A percentile compares a stretch with the other conserved stretches of the same genome.
Evolutionary conservation across 2,797 vertebrate species (phyloP).

Genomic region (Poeciliopsis turneri): DNA sequence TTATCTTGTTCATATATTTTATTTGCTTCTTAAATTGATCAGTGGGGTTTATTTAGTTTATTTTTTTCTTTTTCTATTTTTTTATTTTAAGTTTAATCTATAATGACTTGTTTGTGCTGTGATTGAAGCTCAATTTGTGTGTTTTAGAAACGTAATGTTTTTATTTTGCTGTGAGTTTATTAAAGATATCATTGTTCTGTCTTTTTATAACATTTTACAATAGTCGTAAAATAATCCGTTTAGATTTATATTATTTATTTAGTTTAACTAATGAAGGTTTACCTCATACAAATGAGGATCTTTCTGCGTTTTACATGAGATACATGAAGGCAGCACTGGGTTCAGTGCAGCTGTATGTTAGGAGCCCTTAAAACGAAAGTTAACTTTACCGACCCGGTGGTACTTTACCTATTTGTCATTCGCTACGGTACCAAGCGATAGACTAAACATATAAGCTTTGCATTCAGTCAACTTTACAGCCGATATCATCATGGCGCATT

Average conservation of each 20-base stretch:
- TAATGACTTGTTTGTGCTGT: neutral
- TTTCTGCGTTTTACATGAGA: slow-evolving; percentile 14
- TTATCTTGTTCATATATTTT: neutral
- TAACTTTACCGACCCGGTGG: slow-evolving; percentile 5
- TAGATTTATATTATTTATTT: neutral
- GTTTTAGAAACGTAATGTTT: neutral
- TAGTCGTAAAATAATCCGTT: neutral
- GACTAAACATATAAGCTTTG: neutral
- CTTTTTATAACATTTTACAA: neutral
- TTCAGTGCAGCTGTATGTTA: neutral
- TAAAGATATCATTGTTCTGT: neutral
- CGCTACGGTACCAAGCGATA: neutral
- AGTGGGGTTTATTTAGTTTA: neutral
- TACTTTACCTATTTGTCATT: neutral
- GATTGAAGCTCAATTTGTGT: neutral
- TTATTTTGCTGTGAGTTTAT: neutral
- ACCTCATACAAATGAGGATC: neutral
- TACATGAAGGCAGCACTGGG: slow-evolving; percentile 39
- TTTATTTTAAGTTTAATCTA: neutral
- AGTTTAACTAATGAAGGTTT: neutral
- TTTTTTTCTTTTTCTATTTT: neutral
- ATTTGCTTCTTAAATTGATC: neutral
- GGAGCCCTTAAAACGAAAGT: slow-evolving; percentile 50
- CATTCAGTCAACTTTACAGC: neutral
- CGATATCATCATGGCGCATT: slow-evolving; percentile 65